Conservation (phyloP, 2,797 vertebrate genomes). For the Anableps anableps region DNA sequence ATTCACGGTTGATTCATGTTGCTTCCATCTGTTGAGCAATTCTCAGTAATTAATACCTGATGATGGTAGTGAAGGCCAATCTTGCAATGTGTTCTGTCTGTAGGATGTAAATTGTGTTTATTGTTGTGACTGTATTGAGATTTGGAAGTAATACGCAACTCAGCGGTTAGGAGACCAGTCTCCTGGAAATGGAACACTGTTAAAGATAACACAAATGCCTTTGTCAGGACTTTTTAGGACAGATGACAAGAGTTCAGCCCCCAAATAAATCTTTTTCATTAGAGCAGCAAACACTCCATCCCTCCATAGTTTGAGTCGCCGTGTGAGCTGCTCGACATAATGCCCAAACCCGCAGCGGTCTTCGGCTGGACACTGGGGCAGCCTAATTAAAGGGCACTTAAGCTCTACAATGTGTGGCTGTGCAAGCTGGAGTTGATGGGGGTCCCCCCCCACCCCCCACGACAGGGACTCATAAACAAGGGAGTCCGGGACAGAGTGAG, state of each 20-base stretch:
- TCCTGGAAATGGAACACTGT: constrained; percentile 81
- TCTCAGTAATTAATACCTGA: constrained; percentile 39
- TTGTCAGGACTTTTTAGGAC: constrained; percentile 78
- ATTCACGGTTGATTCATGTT: constrained; percentile 3
- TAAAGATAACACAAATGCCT: constrained; percentile 77
- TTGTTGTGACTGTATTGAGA: constrained; percentile 27
- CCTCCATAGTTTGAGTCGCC: constrained; percentile 35
- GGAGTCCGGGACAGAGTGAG: constrained; percentile 72
- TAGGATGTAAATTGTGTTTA: constrained; percentile 47
- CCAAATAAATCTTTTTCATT: constrained; percentile 85
- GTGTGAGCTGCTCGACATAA: constrained; percentile 55
- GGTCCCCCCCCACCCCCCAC: constrained; percentile 49
- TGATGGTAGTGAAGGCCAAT: background rate
- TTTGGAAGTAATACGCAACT: constrained; percentile 35
- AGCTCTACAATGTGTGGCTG: constrained; percentile 80
- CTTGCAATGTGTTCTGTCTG: constrained; percentile 27
- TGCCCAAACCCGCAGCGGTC: constrained; percentile 70
- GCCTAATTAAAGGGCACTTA: constrained; percentile 89
- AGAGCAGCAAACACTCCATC: constrained; percentile 84
- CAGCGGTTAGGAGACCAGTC: constrained; percentile 16
- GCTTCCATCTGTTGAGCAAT: constrained; percentile 10
- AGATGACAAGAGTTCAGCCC: constrained; percentile 59
- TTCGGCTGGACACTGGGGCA: constrained; percentile 82
- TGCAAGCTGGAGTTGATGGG: constrained; percentile 80
- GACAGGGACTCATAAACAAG: constrained; percentile 82